These are phyloP conservation scores for Epicampocera succincta DNA, from an alignment of 2,888 invertebrate genomes.

Conservation along the genomic window DNA sequence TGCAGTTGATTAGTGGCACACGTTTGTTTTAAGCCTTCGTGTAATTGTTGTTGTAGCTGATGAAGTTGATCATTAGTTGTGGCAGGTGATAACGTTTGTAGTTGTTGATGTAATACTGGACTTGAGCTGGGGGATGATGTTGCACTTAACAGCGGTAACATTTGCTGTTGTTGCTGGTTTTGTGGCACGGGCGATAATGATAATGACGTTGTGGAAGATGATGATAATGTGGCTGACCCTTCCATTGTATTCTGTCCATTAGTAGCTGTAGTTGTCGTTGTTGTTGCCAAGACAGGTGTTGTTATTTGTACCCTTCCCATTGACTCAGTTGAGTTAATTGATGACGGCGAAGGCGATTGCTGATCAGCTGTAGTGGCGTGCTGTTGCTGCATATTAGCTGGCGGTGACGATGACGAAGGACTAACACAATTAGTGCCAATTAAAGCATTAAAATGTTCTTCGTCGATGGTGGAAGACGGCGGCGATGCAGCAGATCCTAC, in stretches of 20 bases:
- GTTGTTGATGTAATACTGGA: conserved; percentile 65
- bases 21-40: conserved; percentile 76
- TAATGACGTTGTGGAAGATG: conserved; percentile 56
- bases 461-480: conserved; percentile 79
- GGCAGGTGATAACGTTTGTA: conserved; percentile 78
- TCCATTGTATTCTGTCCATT: conserved; percentile 43
- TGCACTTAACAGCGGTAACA: conserved; percentile 65
- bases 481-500: conserved; percentile 80
- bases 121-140: conserved; percentile 69
- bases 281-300: conserved; percentile 69
- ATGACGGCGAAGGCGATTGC: conserved; percentile 68
- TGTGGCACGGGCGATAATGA: conserved; percentile 68
- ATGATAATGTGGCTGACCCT: conserved; percentile 61
- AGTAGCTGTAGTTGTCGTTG: conserved; percentile 59
- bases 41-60: conserved; percentile 46
- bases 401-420: conserved; percentile 74
- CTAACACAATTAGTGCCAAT: conserved; percentile 81
- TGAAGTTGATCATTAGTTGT: conserved; percentile 75
- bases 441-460: conserved; percentile 84
- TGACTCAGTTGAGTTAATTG: conserved; percentile 63
- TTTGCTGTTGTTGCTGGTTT: conserved; percentile 54
- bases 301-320: conserved; percentile 62
- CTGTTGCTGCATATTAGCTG: conserved; percentile 45
- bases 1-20: conserved; percentile 74
- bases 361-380: conserved; percentile 67